These are phyloP conservation scores for Scaptomyza hsui DNA, from an alignment of 1,140 invertebrate species.

Conservation along the genomic window DNA sequence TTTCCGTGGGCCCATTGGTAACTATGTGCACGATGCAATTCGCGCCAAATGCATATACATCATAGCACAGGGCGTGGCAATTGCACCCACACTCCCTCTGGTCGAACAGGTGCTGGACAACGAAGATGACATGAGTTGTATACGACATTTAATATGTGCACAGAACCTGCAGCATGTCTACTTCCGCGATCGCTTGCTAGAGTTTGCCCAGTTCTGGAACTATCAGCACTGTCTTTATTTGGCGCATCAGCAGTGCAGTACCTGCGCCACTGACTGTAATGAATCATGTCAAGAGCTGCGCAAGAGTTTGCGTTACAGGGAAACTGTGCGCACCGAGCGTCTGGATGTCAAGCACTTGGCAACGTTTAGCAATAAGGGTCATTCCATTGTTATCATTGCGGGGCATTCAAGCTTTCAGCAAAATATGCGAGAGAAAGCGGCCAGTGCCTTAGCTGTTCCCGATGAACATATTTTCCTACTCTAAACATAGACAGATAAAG, in stretches of 20 bases:
- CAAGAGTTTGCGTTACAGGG: conserved; percentile 55
- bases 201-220: conserved; percentile 76
- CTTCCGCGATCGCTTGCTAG: conserved; percentile 63
- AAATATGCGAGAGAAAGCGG: conserved; percentile 18
- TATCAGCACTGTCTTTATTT: conserved; percentile 65
- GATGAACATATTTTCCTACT: conserved; percentile 41
- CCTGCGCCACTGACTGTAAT: neutral
- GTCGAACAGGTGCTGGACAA: conserved; percentile 67
- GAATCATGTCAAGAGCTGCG: conserved; percentile 26
- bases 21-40: conserved; percentile 42
- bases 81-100: conserved; percentile 71
- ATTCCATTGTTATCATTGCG: conserved; percentile 47
- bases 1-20: conserved; percentile 77
- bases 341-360: conserved; percentile 36
- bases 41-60: conserved; percentile 50
- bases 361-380: neutral
- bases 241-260: conserved; percentile 46
- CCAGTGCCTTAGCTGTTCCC: conserved; percentile 12
- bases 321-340: conserved; percentile 32
- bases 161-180: conserved; percentile 62
- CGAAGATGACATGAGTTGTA: conserved; percentile 72
- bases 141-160: conserved; percentile 68
- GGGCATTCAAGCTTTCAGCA: conserved; percentile 55
- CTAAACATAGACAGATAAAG: neutral
- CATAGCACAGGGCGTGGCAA: conserved; percentile 74